Base-by-base conservation (phyloP, 2,797 vertebrate genomes). In the Anguilla anguilla region DNA sequence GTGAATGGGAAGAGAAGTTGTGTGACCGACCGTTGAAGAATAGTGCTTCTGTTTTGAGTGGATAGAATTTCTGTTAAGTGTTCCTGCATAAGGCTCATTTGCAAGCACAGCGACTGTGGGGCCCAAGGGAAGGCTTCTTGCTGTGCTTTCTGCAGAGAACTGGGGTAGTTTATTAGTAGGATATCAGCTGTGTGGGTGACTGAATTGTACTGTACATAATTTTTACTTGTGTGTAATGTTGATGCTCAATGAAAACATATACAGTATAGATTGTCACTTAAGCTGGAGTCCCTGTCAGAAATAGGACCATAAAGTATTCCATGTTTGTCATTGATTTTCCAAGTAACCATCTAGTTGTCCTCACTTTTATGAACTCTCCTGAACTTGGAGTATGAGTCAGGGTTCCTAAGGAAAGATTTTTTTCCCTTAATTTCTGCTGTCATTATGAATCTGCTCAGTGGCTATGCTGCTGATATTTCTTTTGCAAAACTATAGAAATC, bases 401-500 rank as follows among this genome's bases (percentile, higher is more conserved):
- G 17, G 39, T 81, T 19, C 1, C 77, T 46, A 81, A 25, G 77
- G 49, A 81, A 49, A 46, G 2, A 81, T 39, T 17, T 39, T 43
- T 17, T 25, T 46, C 13, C 17, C 6, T 79, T 39, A 79, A 79
- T 43, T 79, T 79, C 31, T 43, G 31, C 74, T 31, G 17, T 39
- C 74, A 17, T 81, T 46, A 35, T 39, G 39, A 35, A 35, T 77
- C 72, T 39, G 19, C 11, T 39, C 1, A 13, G 72, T 39, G 31
- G 67, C 31, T 6, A 77, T 77, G 10, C 72, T 35, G 57, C 86
- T 86, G 77, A 61, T 86, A 57, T 43, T 86, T 59, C 15, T 55
- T 53, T 49, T 86, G 17, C 81, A 79, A 81, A 57, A 59, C 43
- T 79, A 31, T 81, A 28, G 64, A 83, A 83, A 53, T 49, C 72